phyloP scores from a whole-genome alignment of 2,888 invertebrate species.

The Cantharis lateralis region DNA sequence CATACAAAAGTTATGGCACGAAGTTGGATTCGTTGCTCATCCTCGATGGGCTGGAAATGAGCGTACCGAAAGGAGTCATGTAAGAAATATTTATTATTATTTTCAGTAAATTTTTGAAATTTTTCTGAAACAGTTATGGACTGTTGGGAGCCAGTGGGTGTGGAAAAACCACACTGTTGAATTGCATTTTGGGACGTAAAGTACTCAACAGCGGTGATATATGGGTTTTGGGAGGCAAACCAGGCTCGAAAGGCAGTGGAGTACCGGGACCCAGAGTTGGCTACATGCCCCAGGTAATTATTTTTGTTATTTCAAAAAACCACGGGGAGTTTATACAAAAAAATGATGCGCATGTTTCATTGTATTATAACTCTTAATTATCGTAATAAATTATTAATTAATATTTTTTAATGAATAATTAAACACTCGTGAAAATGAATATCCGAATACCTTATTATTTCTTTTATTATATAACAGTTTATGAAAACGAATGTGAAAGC shows the following conservation, averaged over 20 bases:
- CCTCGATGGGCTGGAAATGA: constrained; percentile 87
- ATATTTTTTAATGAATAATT: neutral
- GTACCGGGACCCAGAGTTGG: constrained; percentile 90
- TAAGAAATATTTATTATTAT: constrained; percentile 3
- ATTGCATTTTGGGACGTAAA: constrained; percentile 83
- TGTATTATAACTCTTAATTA: neutral
- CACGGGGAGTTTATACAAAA: neutral
- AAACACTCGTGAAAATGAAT: neutral
- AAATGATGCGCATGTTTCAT: neutral
- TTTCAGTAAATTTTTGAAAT: constrained; percentile 57
- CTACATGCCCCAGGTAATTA: constrained; percentile 78
- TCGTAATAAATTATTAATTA: neutral
- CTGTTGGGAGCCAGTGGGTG: constrained; percentile 89
- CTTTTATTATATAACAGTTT: neutral
- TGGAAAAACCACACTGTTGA: constrained; percentile 86
- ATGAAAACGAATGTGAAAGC: constrained; percentile 1
- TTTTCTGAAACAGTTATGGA: constrained; percentile 67
- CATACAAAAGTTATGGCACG: constrained; percentile 83
- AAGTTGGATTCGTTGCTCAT: constrained; percentile 80
- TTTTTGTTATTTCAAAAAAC: neutral
- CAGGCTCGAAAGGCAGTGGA: constrained; percentile 81
- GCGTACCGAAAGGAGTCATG: constrained; percentile 80
- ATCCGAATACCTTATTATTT: neutral
- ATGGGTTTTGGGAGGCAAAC: constrained; percentile 82
- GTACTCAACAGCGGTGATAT: constrained; percentile 81